phyloP scores from a whole-genome alignment of 2,113 vertebrate species.

The Chloroceryle aenea region DNA sequence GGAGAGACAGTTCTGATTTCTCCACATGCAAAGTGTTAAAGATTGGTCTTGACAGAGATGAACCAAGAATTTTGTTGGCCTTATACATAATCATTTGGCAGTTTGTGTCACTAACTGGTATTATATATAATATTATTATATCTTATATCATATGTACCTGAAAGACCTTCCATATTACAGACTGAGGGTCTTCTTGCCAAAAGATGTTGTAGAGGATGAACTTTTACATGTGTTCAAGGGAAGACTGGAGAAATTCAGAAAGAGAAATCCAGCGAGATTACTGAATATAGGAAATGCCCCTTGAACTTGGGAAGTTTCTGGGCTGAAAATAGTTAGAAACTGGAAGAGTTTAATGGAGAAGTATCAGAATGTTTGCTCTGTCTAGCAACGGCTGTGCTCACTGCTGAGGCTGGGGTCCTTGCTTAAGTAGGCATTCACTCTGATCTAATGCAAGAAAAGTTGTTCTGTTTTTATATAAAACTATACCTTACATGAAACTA shows the following conservation, averaged over 20 bases:
- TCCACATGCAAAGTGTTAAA: background rate
- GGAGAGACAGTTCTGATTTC: background rate
- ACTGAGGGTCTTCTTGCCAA: background rate
- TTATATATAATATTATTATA: no score
- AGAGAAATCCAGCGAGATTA: background rate
- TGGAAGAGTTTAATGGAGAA: background rate
- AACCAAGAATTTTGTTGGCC: background rate
- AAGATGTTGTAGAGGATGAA: background rate
- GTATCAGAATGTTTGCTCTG: background rate
- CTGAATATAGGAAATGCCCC: background rate
- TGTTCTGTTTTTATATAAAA: background rate
- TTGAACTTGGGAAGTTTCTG: background rate
- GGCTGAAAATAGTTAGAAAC: background rate
- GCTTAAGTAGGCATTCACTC: background rate
- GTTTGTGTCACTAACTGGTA: background rate
- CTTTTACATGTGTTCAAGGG: background rate
- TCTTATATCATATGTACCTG: no score
- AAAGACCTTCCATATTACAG: background rate
- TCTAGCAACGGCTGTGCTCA: background rate
- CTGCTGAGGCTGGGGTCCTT: background rate
- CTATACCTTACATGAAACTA: no score
- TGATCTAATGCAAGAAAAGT: background rate
- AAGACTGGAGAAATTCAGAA: background rate
- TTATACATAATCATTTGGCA: no score
- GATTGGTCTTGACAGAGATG: background rate